Percentiles rank a stretch among this genome's conserved stretches.
Conservation (phyloP, 2,888 invertebrate species). For the Nesidiocoris tenuis region DNA sequence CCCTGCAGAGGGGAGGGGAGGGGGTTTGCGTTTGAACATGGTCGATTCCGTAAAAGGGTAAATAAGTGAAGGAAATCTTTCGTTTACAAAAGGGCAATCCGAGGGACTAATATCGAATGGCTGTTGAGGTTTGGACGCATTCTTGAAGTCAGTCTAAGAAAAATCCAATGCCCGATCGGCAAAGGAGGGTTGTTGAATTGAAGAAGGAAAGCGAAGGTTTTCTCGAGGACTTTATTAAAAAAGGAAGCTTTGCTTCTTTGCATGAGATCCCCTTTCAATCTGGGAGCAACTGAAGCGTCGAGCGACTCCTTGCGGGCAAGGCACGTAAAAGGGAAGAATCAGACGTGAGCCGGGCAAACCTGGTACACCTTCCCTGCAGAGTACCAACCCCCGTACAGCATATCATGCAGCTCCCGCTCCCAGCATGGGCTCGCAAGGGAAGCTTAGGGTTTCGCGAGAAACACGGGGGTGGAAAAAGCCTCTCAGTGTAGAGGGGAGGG, state of each 20-base stretch:
- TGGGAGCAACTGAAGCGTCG: slow-evolving; percentile 36
- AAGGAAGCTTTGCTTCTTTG: slow-evolving; percentile 42
- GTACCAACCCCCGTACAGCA: too few species aligned
- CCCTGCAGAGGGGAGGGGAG: too few species aligned
- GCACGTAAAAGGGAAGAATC: slow-evolving; percentile 13
- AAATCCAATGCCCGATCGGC: background rate
- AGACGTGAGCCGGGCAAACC: slow-evolving; percentile 3
- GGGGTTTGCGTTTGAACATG: too few species aligned
- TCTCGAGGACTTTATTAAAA: slow-evolving; percentile 40
- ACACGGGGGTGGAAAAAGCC: background rate
- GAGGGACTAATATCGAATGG: too few species aligned
- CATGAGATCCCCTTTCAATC: slow-evolving; percentile 42
- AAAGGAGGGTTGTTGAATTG: background rate
- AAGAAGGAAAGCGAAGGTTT: slow-evolving; percentile 23
- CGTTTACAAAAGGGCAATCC: too few species aligned
- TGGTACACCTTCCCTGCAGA: too few species aligned
- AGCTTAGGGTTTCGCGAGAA: background rate
- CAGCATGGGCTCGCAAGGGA: background rate
- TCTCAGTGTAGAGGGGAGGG: background rate
- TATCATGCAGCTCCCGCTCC: too few species aligned
- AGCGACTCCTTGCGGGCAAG: slow-evolving; percentile 10
- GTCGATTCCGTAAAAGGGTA: too few species aligned
- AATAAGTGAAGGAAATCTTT: too few species aligned
- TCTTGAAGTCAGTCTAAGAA: background rate
- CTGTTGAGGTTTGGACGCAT: background rate